Conservation (phyloP, 1,140 invertebrate species). For the Drosophila tani region DNA sequence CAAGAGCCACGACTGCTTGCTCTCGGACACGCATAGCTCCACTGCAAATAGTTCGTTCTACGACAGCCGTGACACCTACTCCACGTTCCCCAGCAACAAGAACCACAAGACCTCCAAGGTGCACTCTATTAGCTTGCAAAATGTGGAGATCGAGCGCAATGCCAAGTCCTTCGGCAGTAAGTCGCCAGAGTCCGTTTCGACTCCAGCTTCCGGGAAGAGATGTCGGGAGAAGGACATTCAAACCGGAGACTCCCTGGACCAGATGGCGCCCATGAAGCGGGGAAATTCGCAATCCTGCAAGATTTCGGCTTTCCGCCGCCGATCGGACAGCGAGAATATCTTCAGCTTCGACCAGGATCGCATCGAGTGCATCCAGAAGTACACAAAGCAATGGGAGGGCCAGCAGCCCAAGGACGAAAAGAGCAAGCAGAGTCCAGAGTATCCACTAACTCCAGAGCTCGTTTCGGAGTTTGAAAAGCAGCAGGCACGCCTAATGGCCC, state of each 20-base stretch:
- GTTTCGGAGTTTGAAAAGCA: conserved; percentile 88
- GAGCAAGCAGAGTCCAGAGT: conserved; percentile 80
- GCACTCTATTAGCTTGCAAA: conserved; percentile 88
- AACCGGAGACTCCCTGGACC: conserved; percentile 74
- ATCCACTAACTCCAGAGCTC: conserved; percentile 85
- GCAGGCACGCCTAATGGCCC: conserved; percentile 79
- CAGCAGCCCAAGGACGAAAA: conserved; percentile 85
- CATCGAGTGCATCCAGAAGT: conserved; percentile 88
- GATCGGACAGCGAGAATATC: conserved; percentile 87
- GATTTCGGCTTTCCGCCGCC: conserved; percentile 79
- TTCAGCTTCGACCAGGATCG: conserved; percentile 90
- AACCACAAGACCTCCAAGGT: conserved; percentile 86
- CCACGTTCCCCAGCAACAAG: conserved; percentile 88
- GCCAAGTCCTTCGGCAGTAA: conserved; percentile 84
- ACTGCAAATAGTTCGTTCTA: conserved; percentile 87
- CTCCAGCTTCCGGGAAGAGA: conserved; percentile 67
- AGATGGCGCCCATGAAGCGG: conserved; percentile 71
- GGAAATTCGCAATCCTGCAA: conserved; percentile 78
- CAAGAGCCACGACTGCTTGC: conserved; percentile 87
- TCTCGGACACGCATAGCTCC: conserved; percentile 86
- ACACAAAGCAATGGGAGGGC: conserved; percentile 86
- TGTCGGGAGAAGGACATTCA: conserved; percentile 79
- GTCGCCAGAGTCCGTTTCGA: conserved; percentile 75
- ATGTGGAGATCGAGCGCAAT: conserved; percentile 89
- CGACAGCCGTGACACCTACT: conserved; percentile 88